Base-by-base conservation (phyloP, 2,113 vertebrate species). In the Salvelinus sp. region DNA sequence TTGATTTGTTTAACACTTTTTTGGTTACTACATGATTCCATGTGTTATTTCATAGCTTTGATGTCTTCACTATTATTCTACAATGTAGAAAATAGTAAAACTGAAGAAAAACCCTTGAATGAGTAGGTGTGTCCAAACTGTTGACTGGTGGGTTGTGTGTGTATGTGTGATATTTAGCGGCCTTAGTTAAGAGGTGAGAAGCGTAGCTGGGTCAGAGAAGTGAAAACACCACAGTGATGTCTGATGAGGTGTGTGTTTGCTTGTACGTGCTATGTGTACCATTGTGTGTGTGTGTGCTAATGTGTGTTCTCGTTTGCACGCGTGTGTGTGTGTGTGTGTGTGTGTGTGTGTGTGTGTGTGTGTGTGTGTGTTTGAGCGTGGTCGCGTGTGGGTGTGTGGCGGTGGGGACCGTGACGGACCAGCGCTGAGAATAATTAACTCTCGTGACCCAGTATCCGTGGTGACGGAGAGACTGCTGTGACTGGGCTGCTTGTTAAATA, bases 401-500 rank as follows among this genome's bases (percentile, higher is more conserved):
- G 1, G 75, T 23, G 38, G 71, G 76, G 74, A 60, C 76, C 48
- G 72, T 77, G 84, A 77, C 69, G 74, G 86, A 78, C 80, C 85
- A 77, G 79, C 65, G 18, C 89, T 85, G 87, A 82, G 87, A 87
- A 89, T 86, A 91, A 92, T 91, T 93, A 91, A 89, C 89, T 89
- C 75, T 6, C 20, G 70, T 88, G 91, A 91, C 91, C 91, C 79
- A n/a, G 79, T 73, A 78, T 30, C 79, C 25, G 50, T 70, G 30
- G 83, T 14, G 79, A 82, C 4, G 60, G 79, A 70, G 54, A 73
- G n/a, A 83, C 87, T 22, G 78, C 87, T 88, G 84, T 79, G 88
- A 86, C 77, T 74, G 76, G 82, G 87, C 82, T 20, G 73, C 79
- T 80, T 88, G 86, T 92, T 88, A 90, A 86, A 89, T 71, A 77